Percentiles rank a stretch among this genome's conserved stretches.
phyloP scores from a whole-genome alignment of 2,888 invertebrate genomes.

The Netelia inedita region DNA sequence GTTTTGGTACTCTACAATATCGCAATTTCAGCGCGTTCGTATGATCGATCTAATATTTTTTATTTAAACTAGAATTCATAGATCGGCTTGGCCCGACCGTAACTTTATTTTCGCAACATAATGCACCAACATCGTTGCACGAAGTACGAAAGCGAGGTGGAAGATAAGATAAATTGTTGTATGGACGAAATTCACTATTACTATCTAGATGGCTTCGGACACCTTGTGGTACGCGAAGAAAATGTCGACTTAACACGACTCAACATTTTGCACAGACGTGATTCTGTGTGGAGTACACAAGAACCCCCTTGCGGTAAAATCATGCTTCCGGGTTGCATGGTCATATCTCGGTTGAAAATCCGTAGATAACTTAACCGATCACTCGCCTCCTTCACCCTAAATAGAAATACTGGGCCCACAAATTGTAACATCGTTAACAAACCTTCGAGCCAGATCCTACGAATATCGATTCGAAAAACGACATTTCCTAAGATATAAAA shows the following conservation, averaged over 20 bases:
- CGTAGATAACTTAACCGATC: conserved; percentile 78
- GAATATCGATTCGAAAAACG: too few relatives aligned
- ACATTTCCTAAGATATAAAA: too few relatives aligned
- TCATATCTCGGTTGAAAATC: conserved; percentile 66
- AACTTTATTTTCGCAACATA: conserved; percentile 1
- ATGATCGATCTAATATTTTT: background rate
- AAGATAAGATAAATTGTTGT: conserved; percentile 60
- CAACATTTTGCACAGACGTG: conserved; percentile 65
- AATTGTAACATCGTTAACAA: too few relatives aligned
- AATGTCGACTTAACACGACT: conserved; percentile 61
- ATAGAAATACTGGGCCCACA: background rate
- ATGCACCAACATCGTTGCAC: background rate
- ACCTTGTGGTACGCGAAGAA: conserved; percentile 31
- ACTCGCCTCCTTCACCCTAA: conserved; percentile 38
- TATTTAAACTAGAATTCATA: too few relatives aligned
- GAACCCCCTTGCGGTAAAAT: conserved; percentile 60
- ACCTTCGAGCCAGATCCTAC: too few relatives aligned
- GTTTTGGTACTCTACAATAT: conserved; percentile 9
- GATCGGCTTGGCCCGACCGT: background rate
- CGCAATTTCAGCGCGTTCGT: background rate
- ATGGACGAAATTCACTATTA: conserved; percentile 74
- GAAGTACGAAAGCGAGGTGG: background rate
- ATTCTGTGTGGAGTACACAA: background rate
- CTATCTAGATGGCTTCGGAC: conserved; percentile 42
- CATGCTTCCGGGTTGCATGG: conserved; percentile 74